Percentiles rank a stretch among this genome's conserved stretches.
These are phyloP conservation scores for Rhinichthys klamathensis DNA, from an alignment of 2,113 vertebrate genomes.

Conservation along the genomic window DNA sequence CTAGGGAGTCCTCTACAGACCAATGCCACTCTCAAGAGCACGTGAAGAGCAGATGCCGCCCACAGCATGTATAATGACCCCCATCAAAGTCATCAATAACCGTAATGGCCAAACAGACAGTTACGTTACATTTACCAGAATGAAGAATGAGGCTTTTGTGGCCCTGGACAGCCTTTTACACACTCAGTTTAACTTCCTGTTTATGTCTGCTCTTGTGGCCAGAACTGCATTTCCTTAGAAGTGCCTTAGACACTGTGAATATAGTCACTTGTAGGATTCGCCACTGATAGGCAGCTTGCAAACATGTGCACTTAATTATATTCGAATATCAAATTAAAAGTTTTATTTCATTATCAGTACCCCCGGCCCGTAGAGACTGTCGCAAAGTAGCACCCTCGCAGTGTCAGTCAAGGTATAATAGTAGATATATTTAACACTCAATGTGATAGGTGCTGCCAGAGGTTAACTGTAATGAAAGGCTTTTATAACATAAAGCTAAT, in stretches of 20 bases:
- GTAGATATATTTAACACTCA: neutral
- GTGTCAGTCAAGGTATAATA: neutral
- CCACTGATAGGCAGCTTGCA: neutral
- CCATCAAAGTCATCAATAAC: constrained; percentile 76
- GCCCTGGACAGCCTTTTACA: constrained; percentile 64
- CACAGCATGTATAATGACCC: constrained; percentile 74
- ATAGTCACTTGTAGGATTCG: neutral
- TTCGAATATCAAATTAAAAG: neutral
- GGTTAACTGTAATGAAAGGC: constrained; percentile 10
- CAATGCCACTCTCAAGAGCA: constrained; percentile 63
- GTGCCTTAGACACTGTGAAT: neutral
- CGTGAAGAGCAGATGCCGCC: constrained; percentile 67
- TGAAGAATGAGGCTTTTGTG: constrained; percentile 68
- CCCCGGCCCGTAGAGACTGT: neutral
- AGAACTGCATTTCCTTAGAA: neutral
- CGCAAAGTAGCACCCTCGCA: neutral
- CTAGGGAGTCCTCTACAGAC: constrained; percentile 59
- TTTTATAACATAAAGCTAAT: constrained; percentile 16
- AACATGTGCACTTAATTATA: neutral
- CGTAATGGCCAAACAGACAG: constrained; percentile 71
- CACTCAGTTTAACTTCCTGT: constrained; percentile 52
- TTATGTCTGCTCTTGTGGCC: constrained; percentile 24
- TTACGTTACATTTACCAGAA: constrained; percentile 71
- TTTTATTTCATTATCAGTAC: neutral
- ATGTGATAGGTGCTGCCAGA: constrained; percentile 11